These are phyloP conservation scores for Cheirogaleus medius DNA, from an alignment of 2,113 vertebrate species.

Conservation along the genomic window DNA sequence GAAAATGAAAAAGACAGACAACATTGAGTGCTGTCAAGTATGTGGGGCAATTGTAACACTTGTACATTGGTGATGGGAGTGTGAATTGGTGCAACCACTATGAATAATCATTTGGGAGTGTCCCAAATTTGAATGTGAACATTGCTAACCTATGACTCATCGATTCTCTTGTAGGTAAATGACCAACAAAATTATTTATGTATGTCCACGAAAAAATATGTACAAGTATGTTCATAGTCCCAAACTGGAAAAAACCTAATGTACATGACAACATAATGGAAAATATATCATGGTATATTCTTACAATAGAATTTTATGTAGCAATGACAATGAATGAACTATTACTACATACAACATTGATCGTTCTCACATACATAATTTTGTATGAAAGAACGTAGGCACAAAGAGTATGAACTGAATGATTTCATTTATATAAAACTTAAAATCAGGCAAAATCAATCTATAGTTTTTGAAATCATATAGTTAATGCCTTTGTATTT, in stretches of 20 bases:
- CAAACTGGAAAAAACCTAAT: neutral
- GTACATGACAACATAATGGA: neutral
- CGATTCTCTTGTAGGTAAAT: no score
- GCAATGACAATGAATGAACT: neutral
- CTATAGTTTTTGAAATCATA: no score
- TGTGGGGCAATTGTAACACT: no score
- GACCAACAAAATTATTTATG: no score
- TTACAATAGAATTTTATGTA: neutral
- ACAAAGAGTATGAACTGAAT: no score
- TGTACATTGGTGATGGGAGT: neutral
- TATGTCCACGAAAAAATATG: neutral
- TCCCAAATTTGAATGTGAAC: neutral
- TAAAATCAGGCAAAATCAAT: neutral
- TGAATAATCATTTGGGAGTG: neutral
- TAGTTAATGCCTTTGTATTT: no score
- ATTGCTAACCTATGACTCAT: no score
- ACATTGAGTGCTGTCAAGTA: neutral
- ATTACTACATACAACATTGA: no score
- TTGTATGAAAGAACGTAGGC: neutral
- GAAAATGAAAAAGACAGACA: neutral
- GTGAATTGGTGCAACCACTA: neutral
- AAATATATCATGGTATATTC: neutral
- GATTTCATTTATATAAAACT: neutral
- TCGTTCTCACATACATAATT: no score
- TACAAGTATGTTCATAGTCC: neutral